Evolutionary conservation across 1,140 invertebrate genomes (phyloP), one percentile per base, ranked within the genome.

Genomic region (Sinella curviseta): DNA sequence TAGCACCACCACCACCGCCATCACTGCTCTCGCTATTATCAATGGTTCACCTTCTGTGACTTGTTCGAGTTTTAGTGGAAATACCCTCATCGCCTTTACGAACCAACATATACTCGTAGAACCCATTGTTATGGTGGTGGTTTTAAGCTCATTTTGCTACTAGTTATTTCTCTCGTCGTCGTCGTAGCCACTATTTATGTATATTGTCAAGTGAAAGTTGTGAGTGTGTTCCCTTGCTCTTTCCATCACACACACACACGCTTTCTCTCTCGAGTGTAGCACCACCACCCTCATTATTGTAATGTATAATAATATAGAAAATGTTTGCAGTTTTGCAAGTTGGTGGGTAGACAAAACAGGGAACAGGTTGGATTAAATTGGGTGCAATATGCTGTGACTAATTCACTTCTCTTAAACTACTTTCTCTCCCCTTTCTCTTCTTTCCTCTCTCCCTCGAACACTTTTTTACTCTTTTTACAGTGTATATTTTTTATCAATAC

Each of bases 311-410:
- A 33, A 70, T 70, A 33, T 70, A 4, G 26, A 14, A 70, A 3
- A 33, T 70, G 28, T 70, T 33, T 33, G 65, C 26, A 70, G 65
- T 8, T 70, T 31, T 30, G 28, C 24, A 60, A 60, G 55, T 14
- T 14, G 24, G n/a, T 14, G 24, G 55, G 8, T 26, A 24, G 24
- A 60, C 3, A 60, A 24, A 24, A 24, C 3, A 26, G 14, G n/a
- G 26, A 70, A 31, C 65, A 33, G 31, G 31, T 70, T 30, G 28
- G 65, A 33, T 70, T 70, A 70, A 70, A 70, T 70, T 70, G 65
- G 65, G 65, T 70, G 65, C 65, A 70, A 70, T 70, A 70, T 70
- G 65, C 65, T 33, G 31, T 70, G 65, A 70, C 26, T 70, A 70
- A 70, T 70, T 70, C 65, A 70, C 65, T 30, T 70, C 31, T 33